Evolutionary conservation across 1,140 invertebrate genomes (phyloP).

Genomic region (Antheraea mylitta): DNA sequence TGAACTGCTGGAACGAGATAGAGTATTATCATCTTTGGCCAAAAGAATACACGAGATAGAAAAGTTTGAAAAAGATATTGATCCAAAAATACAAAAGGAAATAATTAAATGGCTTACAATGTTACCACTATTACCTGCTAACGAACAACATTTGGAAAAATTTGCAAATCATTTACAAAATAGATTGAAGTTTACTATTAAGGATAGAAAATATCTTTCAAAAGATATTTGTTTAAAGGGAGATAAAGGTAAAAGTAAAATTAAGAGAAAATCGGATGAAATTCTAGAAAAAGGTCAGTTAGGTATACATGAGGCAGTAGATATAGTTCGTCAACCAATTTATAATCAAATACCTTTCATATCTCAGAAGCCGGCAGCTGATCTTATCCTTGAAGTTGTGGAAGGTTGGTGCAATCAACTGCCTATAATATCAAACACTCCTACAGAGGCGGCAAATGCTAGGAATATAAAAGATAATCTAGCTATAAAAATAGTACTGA

Average conservation of each 20-base stretch:
- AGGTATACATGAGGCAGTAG: not conserved
- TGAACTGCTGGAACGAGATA: conserved; percentile 39
- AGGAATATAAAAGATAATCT: conserved; percentile 35
- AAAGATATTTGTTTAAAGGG: not conserved
- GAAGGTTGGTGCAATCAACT: conserved; percentile 41
- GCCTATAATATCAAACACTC: conserved; percentile 23
- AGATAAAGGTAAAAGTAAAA: conserved; percentile 8
- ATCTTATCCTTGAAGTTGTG: conserved; percentile 35
- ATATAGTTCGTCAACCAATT: not conserved
- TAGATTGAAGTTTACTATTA: conserved; percentile 10
- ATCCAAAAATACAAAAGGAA: conserved; percentile 40
- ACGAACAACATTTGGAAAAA: conserved; percentile 27
- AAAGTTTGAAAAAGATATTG: conserved; percentile 24
- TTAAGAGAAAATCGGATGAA: conserved; percentile 9
- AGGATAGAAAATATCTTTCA: not conserved
- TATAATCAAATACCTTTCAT: not conserved
- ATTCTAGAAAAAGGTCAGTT: not conserved
- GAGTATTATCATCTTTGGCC: conserved; percentile 41
- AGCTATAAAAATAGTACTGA: conserved; percentile 40
- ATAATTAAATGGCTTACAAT: conserved; percentile 40
- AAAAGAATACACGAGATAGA: conserved; percentile 42
- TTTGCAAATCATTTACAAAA: conserved; percentile 30
- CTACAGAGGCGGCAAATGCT: conserved; percentile 21
- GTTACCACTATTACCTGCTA: conserved; percentile 31
- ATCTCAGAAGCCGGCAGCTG: not conserved